phyloP scores from a whole-genome alignment of 2,888 invertebrate species.

The Artemia sinica region DNA sequence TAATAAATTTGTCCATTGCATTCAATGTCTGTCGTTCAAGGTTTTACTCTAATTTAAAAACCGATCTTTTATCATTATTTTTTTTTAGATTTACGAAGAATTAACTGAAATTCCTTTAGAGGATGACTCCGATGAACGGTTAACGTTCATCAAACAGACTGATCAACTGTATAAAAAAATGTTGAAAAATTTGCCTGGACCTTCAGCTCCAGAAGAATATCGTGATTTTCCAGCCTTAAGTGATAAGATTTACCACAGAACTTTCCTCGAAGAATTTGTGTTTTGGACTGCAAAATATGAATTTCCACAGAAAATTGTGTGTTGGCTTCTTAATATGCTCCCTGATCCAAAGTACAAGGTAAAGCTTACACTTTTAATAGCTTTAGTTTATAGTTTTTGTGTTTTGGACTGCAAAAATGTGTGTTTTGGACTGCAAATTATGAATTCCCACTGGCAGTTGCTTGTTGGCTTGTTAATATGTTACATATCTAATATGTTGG shows the following conservation, averaged over 20 bases:
- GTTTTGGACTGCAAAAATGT: slow-evolving; percentile 55
- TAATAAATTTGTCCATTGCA: too few relatives aligned
- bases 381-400: not conserved
- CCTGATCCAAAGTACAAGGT: slow-evolving; percentile 89
- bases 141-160: slow-evolving; percentile 49
- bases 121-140: slow-evolving; percentile 49
- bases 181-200: slow-evolving; percentile 55
- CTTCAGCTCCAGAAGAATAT: slow-evolving; percentile 54
- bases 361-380: slow-evolving; percentile 17
- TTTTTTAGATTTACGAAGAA: slow-evolving; percentile 48
- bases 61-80: slow-evolving; percentile 3
- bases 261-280: slow-evolving; percentile 80
- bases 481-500: not conserved
- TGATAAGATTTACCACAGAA: slow-evolving; percentile 58
- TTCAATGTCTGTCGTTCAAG: too few relatives aligned
- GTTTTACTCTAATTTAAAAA: too few relatives aligned
- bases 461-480: slow-evolving; percentile 83
- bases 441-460: slow-evolving; percentile 91
- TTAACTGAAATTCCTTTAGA: slow-evolving; percentile 35
- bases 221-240: slow-evolving; percentile 61
- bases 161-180: slow-evolving; percentile 61
- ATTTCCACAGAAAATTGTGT: slow-evolving; percentile 91
- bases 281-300: slow-evolving; percentile 97
- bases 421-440: slow-evolving; percentile 96
- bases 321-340: slow-evolving; percentile 79